Base-by-base conservation (phyloP, 37 sponge, comb jelly and placozoan species). In the Cladorhizidae sp. region DNA sequence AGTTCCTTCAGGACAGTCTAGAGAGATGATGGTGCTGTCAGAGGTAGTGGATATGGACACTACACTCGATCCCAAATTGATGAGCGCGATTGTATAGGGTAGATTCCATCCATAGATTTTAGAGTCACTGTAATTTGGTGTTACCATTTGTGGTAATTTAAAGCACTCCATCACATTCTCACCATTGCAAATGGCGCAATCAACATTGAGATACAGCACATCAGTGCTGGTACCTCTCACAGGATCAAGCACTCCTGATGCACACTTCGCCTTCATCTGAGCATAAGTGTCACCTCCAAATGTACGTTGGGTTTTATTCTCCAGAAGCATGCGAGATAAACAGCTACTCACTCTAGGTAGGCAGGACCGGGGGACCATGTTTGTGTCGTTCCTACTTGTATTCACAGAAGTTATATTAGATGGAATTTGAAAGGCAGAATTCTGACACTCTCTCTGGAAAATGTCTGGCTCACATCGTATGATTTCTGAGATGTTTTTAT, bases 61-160 rank as follows among this genome's bases (percentile, higher is more conserved):
- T 25, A 28, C 57, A 15, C 81, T 72, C 15, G 22, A 57, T 15
- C 72, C 61, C 9, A 41, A 28, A 42, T 57, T 55, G 49, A 40
- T 58, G 26, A 81, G 81, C 1, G 59, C 11, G 23, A 81, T 40
- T 14, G 57, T 81, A 40, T 70, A 80, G 8, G 80, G 71, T 0
- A 80, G 32, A 22, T 58, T 18, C 15, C 14, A n/a, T n/a, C n/a
- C n/a, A n/a, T n/a, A n/a, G n/a, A n/a, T n/a, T n/a, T n/a, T n/a
- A n/a, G n/a, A n/a, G n/a, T n/a, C n/a, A n/a, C n/a, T n/a, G n/a
- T n/a, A n/a, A n/a, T n/a, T n/a, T n/a, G n/a, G n/a, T n/a, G n/a
- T n/a, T n/a, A n/a, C n/a, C n/a, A n/a, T n/a, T n/a, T n/a, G n/a
- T n/a, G n/a, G n/a, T 45, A 45, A 45, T 9, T 12, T 35, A 29